phyloP scores from a whole-genome alignment of 2,113 vertebrate species.

The Anguilla rostrata region DNA sequence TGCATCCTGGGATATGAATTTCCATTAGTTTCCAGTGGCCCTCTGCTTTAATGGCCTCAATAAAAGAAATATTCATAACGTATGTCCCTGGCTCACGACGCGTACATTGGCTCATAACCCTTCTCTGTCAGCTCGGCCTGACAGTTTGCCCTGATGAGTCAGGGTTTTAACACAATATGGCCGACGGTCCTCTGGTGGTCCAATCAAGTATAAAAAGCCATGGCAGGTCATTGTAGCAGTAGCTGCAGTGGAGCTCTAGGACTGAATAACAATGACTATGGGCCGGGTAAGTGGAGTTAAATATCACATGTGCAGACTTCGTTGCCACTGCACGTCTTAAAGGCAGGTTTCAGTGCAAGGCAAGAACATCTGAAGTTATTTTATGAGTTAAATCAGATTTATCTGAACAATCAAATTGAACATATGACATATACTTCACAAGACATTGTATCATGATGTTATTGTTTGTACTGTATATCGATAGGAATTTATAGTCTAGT shows the following conservation, averaged over 20 bases:
- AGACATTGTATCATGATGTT: no score
- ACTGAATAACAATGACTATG: background rate
- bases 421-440: no score
- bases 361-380: background rate
- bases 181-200: background rate
- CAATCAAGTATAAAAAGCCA: conserved; percentile 11
- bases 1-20: background rate
- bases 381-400: no score
- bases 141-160: conserved; percentile 12
- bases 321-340: background rate
- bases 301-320: background rate
- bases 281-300: background rate
- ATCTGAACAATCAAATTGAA: no score
- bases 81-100: background rate
- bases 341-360: no score
- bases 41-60: background rate
- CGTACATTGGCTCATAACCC: background rate
- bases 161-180: conserved; percentile 13
- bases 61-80: background rate
- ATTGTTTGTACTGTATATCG: no score
- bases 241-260: background rate
- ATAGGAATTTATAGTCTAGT: no score
- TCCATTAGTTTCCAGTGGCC: background rate
- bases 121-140: background rate
- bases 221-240: background rate